A percentile compares a stretch with the other conserved stretches of the same genome.
These are phyloP conservation scores for Nannoperca obscura DNA, from an alignment of 2,797 vertebrate species.

Conservation along the genomic window DNA sequence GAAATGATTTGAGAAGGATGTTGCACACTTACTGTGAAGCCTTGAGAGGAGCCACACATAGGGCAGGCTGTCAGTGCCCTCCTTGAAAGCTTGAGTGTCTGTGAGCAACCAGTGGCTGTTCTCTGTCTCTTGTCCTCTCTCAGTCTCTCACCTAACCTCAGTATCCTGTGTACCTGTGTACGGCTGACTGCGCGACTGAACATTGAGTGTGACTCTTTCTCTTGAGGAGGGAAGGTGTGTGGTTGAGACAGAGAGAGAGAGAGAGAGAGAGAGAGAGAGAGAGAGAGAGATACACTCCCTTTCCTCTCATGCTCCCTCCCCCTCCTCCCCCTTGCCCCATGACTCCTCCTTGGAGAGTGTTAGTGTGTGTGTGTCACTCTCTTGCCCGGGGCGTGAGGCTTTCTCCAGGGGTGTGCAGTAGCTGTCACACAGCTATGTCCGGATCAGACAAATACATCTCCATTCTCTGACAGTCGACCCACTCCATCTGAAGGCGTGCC, in stretches of 20 bases:
- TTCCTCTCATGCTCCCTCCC: conserved; percentile 66
- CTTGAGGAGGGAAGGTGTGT: conserved; percentile 74
- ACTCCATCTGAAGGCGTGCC: conserved; percentile 46
- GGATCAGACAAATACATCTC: conserved; percentile 79
- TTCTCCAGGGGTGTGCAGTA: conserved; percentile 61
- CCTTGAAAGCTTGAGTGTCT: conserved; percentile 47
- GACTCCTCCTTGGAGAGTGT: conserved; percentile 77
- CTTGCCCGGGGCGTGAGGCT: conserved; percentile 54
- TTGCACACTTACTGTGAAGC: conserved; percentile 80
- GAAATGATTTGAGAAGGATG: conserved; percentile 39
- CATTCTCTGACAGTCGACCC: conserved; percentile 64
- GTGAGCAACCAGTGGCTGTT: conserved; percentile 64
- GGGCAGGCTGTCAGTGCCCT: conserved; percentile 66
- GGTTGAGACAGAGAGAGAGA: conserved; percentile 62
- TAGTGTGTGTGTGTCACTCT: conserved; percentile 47
- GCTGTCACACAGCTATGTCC: conserved; percentile 83
- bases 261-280: conserved; percentile 60
- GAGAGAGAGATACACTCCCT: conserved; percentile 70
- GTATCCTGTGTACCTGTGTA: conserved; percentile 65
- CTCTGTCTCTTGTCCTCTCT: conserved; percentile 35
- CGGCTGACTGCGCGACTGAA: conserved; percentile 48
- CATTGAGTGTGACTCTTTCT: conserved; percentile 62
- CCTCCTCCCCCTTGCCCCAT: conserved; percentile 62
- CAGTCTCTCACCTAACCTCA: conserved; percentile 48
- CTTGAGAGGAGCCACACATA: conserved; percentile 84